Evolutionary conservation across 2,797 vertebrate genomes (phyloP).

Genomic region (Pangasius sanitwongsei): DNA sequence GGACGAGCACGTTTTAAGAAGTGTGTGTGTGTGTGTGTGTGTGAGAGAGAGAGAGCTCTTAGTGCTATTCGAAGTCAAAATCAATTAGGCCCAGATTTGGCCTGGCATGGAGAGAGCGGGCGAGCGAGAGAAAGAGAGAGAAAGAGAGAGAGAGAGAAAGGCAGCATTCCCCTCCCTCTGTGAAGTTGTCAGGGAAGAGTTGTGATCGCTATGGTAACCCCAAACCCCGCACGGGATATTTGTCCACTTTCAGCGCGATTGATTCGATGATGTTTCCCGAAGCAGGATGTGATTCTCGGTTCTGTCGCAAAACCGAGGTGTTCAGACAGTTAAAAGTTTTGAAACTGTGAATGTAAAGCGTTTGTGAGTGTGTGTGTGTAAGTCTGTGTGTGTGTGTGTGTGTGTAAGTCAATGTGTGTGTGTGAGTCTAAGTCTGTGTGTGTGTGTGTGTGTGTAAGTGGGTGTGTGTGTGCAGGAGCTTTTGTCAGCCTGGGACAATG

Average conservation of each 20-base stretch:
- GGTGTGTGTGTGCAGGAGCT: constrained; percentile 59
- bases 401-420: constrained; percentile 60
- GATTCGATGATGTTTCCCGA: neutral
- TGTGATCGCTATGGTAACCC: constrained; percentile 77
- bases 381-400: constrained; percentile 61
- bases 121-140: constrained; percentile 50
- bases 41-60: neutral
- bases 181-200: constrained; percentile 71
- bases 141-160: constrained; percentile 50
- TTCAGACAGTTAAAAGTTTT: constrained; percentile 26
- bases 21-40: constrained; percentile 19
- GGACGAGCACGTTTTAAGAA: neutral
- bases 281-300: constrained; percentile 6
- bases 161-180: constrained; percentile 54
- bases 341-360: constrained; percentile 48
- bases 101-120: constrained; percentile 48
- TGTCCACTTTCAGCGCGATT: constrained; percentile 34
- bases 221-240: constrained; percentile 61
- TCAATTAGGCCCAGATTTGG: constrained; percentile 55
- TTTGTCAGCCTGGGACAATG: constrained; percentile 83
- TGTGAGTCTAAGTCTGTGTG: constrained; percentile 34
- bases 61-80: constrained; percentile 48
- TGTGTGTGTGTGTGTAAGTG: constrained; percentile 62
- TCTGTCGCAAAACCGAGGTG: neutral
- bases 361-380: constrained; percentile 49